A percentile compares a stretch with the other conserved stretches of the same genome.
These are phyloP conservation scores for Pachycephus smyrnensis DNA, from an alignment of 2,888 invertebrate species.

Conservation along the genomic window DNA sequence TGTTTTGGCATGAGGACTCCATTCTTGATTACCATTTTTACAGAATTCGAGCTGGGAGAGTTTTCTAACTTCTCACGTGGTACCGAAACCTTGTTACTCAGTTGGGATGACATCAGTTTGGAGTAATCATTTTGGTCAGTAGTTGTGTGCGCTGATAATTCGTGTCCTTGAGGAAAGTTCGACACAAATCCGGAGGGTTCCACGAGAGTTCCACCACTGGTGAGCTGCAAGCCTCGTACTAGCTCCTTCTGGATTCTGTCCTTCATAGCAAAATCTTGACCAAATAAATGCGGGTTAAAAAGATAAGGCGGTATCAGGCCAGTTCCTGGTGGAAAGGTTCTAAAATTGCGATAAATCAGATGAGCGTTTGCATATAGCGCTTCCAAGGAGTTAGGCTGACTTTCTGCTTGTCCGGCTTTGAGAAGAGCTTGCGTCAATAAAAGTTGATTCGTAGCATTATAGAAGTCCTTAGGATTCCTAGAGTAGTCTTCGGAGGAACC, in stretches of 20 bases:
- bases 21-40: slow-evolving; percentile 92
- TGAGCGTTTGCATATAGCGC: slow-evolving; percentile 57
- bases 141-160: slow-evolving; percentile 24
- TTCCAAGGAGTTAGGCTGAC: slow-evolving; percentile 49
- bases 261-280: slow-evolving; percentile 74
- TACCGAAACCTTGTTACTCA: slow-evolving; percentile 22
- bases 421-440: slow-evolving; percentile 75
- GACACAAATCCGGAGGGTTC: slow-evolving; percentile 58
- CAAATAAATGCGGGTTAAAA: slow-evolving; percentile 76
- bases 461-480: slow-evolving; percentile 32
- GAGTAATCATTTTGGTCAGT: slow-evolving; percentile 41
- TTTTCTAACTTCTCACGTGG: slow-evolving; percentile 46
- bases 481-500: slow-evolving; percentile 24
- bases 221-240: slow-evolving; percentile 75
- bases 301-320: slow-evolving; percentile 74
- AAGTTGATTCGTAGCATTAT: slow-evolving; percentile 71
- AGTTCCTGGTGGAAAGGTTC: slow-evolving; percentile 64
- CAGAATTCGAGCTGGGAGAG: slow-evolving; percentile 72
- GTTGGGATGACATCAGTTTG: slow-evolving; percentile 37
- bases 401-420: slow-evolving; percentile 67
- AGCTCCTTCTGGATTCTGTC: slow-evolving; percentile 77
- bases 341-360: slow-evolving; percentile 58
- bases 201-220: slow-evolving; percentile 76
- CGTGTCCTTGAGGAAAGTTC: slow-evolving; percentile 36
- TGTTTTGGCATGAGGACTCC: slow-evolving; percentile 92